Conservation (phyloP, 2,113 vertebrate genomes). For the Halichoeres trimaculatus region DNA sequence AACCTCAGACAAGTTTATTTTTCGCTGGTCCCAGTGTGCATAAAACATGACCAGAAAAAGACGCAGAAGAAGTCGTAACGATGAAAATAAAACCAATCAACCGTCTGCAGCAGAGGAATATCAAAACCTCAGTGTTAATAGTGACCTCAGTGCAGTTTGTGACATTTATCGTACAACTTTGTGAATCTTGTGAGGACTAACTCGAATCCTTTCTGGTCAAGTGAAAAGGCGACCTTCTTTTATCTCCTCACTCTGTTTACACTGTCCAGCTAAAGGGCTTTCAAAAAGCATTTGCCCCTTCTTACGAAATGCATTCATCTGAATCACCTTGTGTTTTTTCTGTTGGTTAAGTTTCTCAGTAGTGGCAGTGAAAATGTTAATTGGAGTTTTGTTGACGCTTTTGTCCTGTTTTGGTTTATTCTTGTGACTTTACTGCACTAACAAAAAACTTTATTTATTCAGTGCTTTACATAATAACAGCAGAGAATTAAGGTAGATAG, state of each 20-base stretch:
- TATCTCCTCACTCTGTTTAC: slow-evolving; percentile 11
- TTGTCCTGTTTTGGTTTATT: slow-evolving; percentile 17
- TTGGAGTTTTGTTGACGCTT: slow-evolving; percentile 24
- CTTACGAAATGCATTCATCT: slow-evolving; percentile 10
- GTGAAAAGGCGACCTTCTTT: not conserved
- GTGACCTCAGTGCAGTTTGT: not conserved
- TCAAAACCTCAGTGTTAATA: not conserved
- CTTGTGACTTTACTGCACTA: slow-evolving; percentile 4
- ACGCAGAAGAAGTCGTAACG: not conserved
- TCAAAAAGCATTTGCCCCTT: slow-evolving; percentile 17
- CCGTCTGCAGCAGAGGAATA: not conserved
- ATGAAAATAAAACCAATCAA: not conserved
- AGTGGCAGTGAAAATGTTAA: slow-evolving; percentile 23
- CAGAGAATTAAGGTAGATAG: not conserved
- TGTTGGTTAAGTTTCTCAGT: slow-evolving; percentile 42
- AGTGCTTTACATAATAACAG: not conserved
- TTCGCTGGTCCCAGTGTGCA: slow-evolving; percentile 22
- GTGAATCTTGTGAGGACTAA: not conserved
- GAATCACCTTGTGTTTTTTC: slow-evolving; percentile 43
- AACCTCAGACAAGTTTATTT: slow-evolving; percentile 32
- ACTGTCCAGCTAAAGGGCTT: slow-evolving; percentile 62
- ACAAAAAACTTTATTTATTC: not conserved
- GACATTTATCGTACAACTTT: not conserved
- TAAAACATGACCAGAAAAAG: slow-evolving; percentile 5
- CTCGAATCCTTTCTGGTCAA: not conserved